Conservation (phyloP, 2,797 vertebrate genomes). For the Intellagama lesueurii region DNA sequence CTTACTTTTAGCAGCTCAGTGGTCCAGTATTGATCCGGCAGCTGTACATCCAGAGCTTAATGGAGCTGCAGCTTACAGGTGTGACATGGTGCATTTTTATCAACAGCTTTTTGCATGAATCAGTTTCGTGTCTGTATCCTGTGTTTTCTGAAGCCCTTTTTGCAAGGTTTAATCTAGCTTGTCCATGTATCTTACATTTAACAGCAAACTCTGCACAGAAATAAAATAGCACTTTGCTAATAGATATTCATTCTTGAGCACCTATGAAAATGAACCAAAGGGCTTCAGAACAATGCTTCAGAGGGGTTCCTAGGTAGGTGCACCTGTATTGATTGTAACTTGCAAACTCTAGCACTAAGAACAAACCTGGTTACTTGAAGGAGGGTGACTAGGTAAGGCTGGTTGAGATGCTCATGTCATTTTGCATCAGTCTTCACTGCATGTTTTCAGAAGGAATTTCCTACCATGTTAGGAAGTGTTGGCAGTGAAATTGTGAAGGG, state of each 20-base stretch:
- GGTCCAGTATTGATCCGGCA: slow-evolving; percentile 90
- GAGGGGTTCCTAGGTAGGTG: neutral
- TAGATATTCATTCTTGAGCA: neutral
- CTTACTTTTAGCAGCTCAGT: slow-evolving; percentile 91
- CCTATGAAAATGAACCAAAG: neutral
- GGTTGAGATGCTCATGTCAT: neutral
- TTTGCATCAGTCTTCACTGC: neutral
- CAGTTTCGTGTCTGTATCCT: neutral
- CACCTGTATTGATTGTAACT: slow-evolving; percentile 32
- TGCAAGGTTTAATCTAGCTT: slow-evolving; percentile 17
- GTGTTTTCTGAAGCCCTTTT: neutral
- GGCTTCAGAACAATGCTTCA: neutral
- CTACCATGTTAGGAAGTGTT: neutral
- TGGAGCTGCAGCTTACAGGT: slow-evolving; percentile 90
- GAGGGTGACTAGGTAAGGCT: neutral
- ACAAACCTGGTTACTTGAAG: neutral
- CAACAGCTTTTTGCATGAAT: neutral
- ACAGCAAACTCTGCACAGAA: slow-evolving; percentile 14
- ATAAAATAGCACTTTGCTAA: neutral
- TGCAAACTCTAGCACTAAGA: neutral
- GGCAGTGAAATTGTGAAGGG: neutral
- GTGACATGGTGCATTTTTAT: slow-evolving; percentile 19
- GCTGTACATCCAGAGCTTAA: slow-evolving; percentile 92
- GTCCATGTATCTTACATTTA: neutral
- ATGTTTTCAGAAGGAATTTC: neutral